Percentiles rank a stretch among this genome's conserved stretches.
These are phyloP conservation scores for Dinoponera quadriceps DNA, from an alignment of 1,140 invertebrate genomes.

Conservation along the genomic window DNA sequence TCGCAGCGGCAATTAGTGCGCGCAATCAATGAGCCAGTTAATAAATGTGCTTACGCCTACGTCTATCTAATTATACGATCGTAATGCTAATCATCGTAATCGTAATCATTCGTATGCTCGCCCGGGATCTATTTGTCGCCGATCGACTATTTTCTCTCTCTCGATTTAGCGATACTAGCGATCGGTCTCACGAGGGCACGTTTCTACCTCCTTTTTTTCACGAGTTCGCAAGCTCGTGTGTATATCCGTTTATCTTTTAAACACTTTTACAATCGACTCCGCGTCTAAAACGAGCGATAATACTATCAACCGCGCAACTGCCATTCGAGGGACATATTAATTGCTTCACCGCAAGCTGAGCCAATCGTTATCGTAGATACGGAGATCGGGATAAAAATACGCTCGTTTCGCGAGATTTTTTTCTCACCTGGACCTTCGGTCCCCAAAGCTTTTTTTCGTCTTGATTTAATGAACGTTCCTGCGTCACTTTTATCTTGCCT, in stretches of 20 bases:
- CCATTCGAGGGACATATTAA: neutral
- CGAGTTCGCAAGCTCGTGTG: neutral
- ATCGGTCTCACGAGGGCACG: slow-evolving; percentile 17
- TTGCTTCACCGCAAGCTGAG: neutral
- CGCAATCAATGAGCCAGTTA: slow-evolving; percentile 70
- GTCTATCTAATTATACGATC: slow-evolving; percentile 72
- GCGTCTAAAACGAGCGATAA: too few relatives aligned
- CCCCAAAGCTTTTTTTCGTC: slow-evolving; percentile 18
- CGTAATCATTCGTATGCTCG: slow-evolving; percentile 44
- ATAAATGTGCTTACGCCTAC: slow-evolving; percentile 76
- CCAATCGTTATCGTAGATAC: neutral
- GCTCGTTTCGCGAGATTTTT: neutral
- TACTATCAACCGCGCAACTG: too few relatives aligned
- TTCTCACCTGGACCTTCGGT: neutral
- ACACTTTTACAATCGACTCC: too few relatives aligned
- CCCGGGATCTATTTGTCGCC: neutral
- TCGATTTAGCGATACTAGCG: neutral
- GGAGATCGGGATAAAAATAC: slow-evolving; percentile 6
- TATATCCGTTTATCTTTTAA: too few relatives aligned
- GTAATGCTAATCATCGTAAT: slow-evolving; percentile 68
- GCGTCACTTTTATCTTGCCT: slow-evolving; percentile 3
- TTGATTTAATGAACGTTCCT: slow-evolving; percentile 1
- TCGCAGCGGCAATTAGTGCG: slow-evolving; percentile 61
- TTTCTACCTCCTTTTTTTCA: neutral
- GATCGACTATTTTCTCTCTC: slow-evolving; percentile 1